Conservation (phyloP, 1,140 invertebrate genomes). For the Holotrichia oblita region DNA sequence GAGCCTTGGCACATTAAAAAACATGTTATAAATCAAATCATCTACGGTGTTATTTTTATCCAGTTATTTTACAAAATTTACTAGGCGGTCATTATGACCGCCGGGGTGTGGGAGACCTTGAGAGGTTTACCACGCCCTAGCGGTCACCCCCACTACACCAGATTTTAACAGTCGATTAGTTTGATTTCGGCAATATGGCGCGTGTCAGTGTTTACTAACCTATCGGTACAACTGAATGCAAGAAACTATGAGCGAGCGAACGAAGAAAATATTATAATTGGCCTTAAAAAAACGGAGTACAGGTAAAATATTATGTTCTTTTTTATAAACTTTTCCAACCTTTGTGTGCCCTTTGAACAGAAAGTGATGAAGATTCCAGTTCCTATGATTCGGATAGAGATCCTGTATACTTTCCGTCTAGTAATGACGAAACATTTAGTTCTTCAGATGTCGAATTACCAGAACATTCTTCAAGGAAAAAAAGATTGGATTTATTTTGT, state of each 20-base stretch:
- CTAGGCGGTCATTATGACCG: too few relatives aligned
- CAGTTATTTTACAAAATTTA: too few relatives aligned
- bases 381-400: conserved; percentile 26
- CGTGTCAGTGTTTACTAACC: neutral
- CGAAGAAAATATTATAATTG: neutral
- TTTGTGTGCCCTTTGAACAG: neutral
- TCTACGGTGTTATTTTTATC: too few relatives aligned
- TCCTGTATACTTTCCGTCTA: conserved; percentile 19
- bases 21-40: too few relatives aligned
- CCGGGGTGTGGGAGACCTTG: too few relatives aligned
- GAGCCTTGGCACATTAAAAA: too few relatives aligned
- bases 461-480: conserved; percentile 22
- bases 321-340: neutral
- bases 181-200: too few relatives aligned
- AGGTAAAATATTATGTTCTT: neutral
- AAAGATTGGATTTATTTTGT: neutral
- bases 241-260: neutral
- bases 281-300: too few relatives aligned
- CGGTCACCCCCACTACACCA: too few relatives aligned
- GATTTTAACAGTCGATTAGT: too few relatives aligned
- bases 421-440: neutral
- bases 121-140: too few relatives aligned
- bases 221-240: neutral
- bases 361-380: conserved; percentile 10
- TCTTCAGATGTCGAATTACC: neutral